Evolutionary conservation across 2,797 vertebrate genomes (phyloP), one percentile per base, ranked within the genome.

Genomic region (Labroides dimidiatus): DNA sequence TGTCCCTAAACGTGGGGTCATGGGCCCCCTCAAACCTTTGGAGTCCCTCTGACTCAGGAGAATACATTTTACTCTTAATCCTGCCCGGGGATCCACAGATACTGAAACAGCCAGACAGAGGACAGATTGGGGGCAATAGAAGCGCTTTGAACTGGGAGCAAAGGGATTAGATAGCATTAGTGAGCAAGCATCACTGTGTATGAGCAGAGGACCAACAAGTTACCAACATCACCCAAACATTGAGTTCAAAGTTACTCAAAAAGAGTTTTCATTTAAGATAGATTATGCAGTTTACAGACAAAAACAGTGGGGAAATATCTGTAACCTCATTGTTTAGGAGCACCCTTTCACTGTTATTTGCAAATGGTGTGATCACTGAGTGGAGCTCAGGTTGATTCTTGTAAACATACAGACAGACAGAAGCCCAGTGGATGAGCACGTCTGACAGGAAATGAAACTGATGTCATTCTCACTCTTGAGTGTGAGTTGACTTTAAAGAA

Each of bases 51-150:
- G 89, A 90, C 84, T 87, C 82, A 88, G 85, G 86, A 69, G 84
- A 91, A 90, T 6, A 86, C 84, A 90, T 91, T 90, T 88, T 83
- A 59, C 64, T 81, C 86, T 65, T 92, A 89, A 91, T 91, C 87
- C 91, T 85, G 82, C 49, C 76, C 75, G 73, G 68, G 72, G 64
- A 78, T 72, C 52, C 77, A 81, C 72, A 68, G 73, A 88, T 83
- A 85, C 75, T 71, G 30, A 33, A 72, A 77, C 16, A 20, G 68
- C 74, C 42, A 78, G 69, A 78, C 79, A 77, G 15, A 17, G 84
- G 77, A 52, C 74, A 69, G 71, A 75, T 70, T 51, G 47, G 64
- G 53, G 72, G 70, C 64, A 77, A 80, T 17, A 82, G 69, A 71
- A 61, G 73, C 8, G 50, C 77, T 88, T 85, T 90, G 87, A 89